Evolutionary conservation across 2,888 invertebrate genomes (phyloP), one percentile per base, ranked within the genome.

Genomic region (Carcina quercana): DNA sequence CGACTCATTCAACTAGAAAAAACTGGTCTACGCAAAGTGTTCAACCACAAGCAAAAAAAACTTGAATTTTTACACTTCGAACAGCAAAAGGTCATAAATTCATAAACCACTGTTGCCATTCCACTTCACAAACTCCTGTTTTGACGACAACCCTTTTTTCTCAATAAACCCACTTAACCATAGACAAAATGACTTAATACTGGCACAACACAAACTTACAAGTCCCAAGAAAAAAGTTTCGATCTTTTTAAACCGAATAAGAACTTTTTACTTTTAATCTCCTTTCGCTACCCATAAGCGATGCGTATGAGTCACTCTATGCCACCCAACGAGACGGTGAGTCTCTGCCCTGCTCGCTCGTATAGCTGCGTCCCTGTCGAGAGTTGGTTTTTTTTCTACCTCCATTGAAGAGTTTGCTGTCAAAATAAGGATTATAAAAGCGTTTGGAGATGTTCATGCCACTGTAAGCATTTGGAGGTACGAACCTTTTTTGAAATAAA

Each of bases 381-480:
- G 13, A 49, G 34, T 15, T 13, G 28, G 35, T 53, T 68, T 74
- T 24, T 34, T 76, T 75, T 75, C 65, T 65, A 52, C 53, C 59
- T 66, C 62, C 73, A 78, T 78, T 80, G 74, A 78, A 71, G 64
- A 73, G 72, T 72, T 71, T 65, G 73, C 78, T 82, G 82, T 83
- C 82, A 83, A 83, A 83, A 83, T 83, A 82, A 82, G 76, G 78
- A 80, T 82, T 80, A 79, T 79, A 78, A 75, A 71, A 79, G 69
- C 56, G 58, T 69, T 71, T 70, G 80, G 68, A 76, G 44, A 49
- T 58, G 7, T 19, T 71, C 63, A 79, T 79, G 72, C 68, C 52
- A 47, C 34, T 43, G 32, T 34, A n/a, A n/a, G n/a, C n/a, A n/a
- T n/a, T n/a, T n/a, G n/a, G n/a, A n/a, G n/a, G n/a, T n/a, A n/a